Evolutionary conservation across 1,140 invertebrate genomes (phyloP).

Genomic region (Pseudomyrmex dendroicus): DNA sequence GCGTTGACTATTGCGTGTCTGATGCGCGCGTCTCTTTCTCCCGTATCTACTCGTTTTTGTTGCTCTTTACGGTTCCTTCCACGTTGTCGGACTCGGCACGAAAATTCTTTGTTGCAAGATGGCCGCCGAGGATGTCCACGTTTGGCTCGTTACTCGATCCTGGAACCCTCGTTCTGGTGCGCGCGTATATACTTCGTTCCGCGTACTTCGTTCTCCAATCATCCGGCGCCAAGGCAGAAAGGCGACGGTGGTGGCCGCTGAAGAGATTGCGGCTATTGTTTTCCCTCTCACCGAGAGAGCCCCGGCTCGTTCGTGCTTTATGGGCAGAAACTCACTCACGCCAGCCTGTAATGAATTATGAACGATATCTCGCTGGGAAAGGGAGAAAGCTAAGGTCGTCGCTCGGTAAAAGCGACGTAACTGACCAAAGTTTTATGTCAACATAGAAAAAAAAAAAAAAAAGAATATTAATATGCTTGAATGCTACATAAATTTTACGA

Average conservation of each 20-base stretch:
- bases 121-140: conserved; percentile 20
- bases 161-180: conserved; percentile 20
- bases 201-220: conserved; percentile 30
- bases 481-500: too few relatives aligned
- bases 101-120: conserved; percentile 48
- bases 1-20: conserved; percentile 75
- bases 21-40: conserved; percentile 57
- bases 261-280: conserved; percentile 60
- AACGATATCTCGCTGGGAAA: conserved; percentile 30
- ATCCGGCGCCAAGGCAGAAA: conserved; percentile 6
- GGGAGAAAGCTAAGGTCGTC: conserved; percentile 13
- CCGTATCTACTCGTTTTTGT: conserved; percentile 40
- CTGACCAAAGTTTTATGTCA: neutral
- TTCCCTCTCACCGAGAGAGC: conserved; percentile 37
- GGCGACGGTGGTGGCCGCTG: conserved; percentile 11
- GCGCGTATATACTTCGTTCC: neutral
- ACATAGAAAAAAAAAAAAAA: neutral
- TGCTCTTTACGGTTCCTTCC: conserved; percentile 27
- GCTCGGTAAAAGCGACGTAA: conserved; percentile 21
- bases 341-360: conserved; percentile 56
- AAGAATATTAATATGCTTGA: too few relatives aligned
- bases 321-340: conserved; percentile 56
- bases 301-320: conserved; percentile 46
- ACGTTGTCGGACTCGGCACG: conserved; percentile 22
- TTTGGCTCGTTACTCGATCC: conserved; percentile 1